A percentile compares a stretch with the other conserved stretches of the same genome.
Evolutionary conservation across 1,140 invertebrate genomes (phyloP).

Genomic region (Trachymyrmex cornetzi): DNA sequence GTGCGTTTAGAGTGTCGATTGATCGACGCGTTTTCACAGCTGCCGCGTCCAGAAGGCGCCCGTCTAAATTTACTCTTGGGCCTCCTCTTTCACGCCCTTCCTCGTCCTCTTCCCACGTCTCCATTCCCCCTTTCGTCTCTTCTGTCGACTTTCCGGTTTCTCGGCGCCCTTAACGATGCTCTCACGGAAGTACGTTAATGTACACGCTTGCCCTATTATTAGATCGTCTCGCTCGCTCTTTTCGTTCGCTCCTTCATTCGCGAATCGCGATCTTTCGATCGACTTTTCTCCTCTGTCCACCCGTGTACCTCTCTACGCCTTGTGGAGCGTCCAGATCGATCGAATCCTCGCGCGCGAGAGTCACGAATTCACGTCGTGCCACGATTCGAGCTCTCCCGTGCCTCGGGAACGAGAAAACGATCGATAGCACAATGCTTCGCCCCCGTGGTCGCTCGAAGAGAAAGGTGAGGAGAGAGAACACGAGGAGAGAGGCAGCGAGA

Average conservation of each 20-base stretch:
- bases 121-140: neutral
- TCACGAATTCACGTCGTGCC: conserved; percentile 72
- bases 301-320: neutral
- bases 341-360: conserved; percentile 57
- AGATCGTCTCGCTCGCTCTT: conserved; percentile 47
- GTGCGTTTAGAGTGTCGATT: conserved; percentile 47
- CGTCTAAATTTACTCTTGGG: conserved; percentile 71
- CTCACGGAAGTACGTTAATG: conserved; percentile 78
- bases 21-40: conserved; percentile 72
- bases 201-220: conserved; percentile 74
- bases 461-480: conserved; percentile 59
- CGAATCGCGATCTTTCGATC: conserved; percentile 17
- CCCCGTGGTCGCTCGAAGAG: conserved; percentile 74
- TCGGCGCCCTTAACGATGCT: conserved; percentile 71
- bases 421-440: conserved; percentile 79
- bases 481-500: conserved; percentile 44
- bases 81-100: conserved; percentile 33
- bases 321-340: conserved; percentile 64
- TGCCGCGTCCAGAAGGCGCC: conserved; percentile 68
- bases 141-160: conserved; percentile 74
- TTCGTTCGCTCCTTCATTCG: neutral
- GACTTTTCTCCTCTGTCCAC: conserved; percentile 33
- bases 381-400: conserved; percentile 56
- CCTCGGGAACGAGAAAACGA: conserved; percentile 75
- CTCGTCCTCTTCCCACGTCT: conserved; percentile 18